These are phyloP conservation scores for Borostomias antarcticus DNA, from an alignment of 2,797 vertebrate species.

Conservation along the genomic window DNA sequence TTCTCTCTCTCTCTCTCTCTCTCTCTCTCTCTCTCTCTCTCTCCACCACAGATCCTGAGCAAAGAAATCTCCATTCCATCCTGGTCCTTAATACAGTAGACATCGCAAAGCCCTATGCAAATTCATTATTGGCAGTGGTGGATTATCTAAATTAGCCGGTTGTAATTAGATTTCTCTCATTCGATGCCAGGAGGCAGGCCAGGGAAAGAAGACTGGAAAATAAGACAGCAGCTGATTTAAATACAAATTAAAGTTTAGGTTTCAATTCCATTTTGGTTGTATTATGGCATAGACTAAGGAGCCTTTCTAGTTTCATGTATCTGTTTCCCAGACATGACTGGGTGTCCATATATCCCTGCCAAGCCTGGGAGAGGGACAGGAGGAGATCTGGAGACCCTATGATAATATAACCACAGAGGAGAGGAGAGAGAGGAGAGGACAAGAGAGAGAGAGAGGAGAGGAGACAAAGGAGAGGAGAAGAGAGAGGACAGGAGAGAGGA, in stretches of 20 bases:
- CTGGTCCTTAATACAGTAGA: constrained; percentile 36
- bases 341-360: neutral
- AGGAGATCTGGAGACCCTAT: neutral
- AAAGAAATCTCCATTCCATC: constrained; percentile 39
- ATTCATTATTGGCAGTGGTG: constrained; percentile 32
- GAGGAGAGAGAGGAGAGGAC: too few species aligned
- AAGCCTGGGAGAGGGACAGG: neutral
- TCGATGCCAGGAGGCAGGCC: constrained; percentile 14
- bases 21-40: constrained; percentile 25
- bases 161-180: constrained; percentile 44
- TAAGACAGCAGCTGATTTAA: constrained; percentile 17
- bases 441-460: neutral
- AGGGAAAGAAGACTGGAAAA: constrained; percentile 9
- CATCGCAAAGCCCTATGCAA: constrained; percentile 38
- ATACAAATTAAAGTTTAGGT: constrained; percentile 12
- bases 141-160: constrained; percentile 54
- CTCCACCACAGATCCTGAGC: constrained; percentile 41
- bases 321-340: neutral
- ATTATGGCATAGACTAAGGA: too few species aligned
- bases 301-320: neutral
- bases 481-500: neutral
- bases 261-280: neutral
- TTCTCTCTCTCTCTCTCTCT: neutral
- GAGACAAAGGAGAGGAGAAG: neutral
- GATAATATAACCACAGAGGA: neutral